phyloP scores from a whole-genome alignment of 2,113 vertebrate genomes.

The Lophura nycthemera region DNA sequence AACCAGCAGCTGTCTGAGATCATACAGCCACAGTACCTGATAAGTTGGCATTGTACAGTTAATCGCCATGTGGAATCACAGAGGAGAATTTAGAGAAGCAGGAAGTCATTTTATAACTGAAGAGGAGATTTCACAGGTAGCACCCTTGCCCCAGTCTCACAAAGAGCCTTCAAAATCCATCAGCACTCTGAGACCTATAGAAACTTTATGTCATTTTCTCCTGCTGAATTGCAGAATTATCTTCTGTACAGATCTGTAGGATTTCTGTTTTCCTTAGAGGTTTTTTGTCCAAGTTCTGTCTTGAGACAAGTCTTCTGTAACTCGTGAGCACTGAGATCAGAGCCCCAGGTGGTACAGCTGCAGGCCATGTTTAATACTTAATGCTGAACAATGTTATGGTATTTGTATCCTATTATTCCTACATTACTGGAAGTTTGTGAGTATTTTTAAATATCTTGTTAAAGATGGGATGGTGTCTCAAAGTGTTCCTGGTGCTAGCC shows the following conservation, averaged over 20 bases:
- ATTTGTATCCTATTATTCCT: conserved; percentile 56
- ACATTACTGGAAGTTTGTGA: background rate
- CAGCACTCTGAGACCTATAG: background rate
- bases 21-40: background rate
- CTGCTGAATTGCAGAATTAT: conserved; percentile 7
- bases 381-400: conserved; percentile 43
- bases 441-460: background rate
- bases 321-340: conserved; percentile 52
- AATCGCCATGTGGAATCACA: background rate
- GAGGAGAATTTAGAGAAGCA: background rate
- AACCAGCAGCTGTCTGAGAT: background rate
- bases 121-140: background rate
- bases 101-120: background rate
- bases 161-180: background rate
- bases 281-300: conserved; percentile 14
- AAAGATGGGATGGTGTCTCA: background rate
- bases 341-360: conserved; percentile 54
- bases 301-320: conserved; percentile 27
- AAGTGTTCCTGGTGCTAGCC: background rate
- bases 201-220: background rate
- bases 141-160: background rate
- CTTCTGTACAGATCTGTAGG: background rate
- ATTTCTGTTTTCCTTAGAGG: conserved; percentile 20
- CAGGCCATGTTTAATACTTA: conserved; percentile 70
- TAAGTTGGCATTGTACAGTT: background rate